These are phyloP conservation scores for Coleophora flavipennella DNA, from an alignment of 2,888 invertebrate species.

Conservation along the genomic window DNA sequence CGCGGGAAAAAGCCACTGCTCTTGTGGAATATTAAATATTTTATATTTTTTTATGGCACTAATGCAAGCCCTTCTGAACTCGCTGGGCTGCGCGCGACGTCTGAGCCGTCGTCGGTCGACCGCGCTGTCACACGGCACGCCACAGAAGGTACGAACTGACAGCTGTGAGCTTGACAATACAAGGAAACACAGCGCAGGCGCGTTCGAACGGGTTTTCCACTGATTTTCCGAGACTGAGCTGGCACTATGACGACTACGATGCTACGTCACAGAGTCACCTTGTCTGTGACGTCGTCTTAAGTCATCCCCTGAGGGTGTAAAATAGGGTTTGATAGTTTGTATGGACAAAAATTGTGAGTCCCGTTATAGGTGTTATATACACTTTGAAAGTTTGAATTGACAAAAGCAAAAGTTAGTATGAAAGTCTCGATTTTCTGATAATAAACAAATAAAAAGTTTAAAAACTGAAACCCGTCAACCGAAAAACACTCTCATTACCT, in stretches of 20 bases:
- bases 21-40: not conserved
- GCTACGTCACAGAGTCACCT: constrained; percentile 20
- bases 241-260: constrained; percentile 25
- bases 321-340: too few relatives aligned
- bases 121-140: constrained; percentile 24
- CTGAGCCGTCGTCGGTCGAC: constrained; percentile 30
- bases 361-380: too few relatives aligned
- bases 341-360: too few relatives aligned
- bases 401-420: too few relatives aligned
- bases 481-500: too few relatives aligned
- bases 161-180: constrained; percentile 19
- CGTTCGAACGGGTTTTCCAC: constrained; percentile 50
- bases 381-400: too few relatives aligned
- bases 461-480: too few relatives aligned
- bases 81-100: constrained; percentile 46
- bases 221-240: constrained; percentile 37
- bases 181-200: constrained; percentile 52
- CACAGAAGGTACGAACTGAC: constrained; percentile 22
- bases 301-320: too few relatives aligned
- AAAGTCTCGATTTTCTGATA: too few relatives aligned
- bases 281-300: too few relatives aligned
- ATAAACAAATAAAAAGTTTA: too few relatives aligned
- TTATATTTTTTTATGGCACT: constrained; percentile 9
- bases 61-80: constrained; percentile 43
- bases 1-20: constrained; percentile 10